Conservation (phyloP, 2,797 vertebrate species). For the Darevskia mixta region DNA sequence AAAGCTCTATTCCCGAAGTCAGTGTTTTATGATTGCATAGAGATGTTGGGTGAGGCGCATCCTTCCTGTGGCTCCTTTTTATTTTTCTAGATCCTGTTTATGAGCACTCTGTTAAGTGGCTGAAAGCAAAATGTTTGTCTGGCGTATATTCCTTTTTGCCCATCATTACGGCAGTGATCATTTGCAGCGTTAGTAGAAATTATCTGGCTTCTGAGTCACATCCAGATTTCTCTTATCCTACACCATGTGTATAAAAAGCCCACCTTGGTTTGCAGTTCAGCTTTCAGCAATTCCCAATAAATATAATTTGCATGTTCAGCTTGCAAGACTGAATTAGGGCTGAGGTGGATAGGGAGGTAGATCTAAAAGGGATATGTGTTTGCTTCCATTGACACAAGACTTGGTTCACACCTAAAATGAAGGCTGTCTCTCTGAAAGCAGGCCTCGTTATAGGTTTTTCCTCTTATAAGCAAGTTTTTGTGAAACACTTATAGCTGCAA, state of each 20-base stretch:
- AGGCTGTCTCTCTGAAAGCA: not conserved
- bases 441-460: not conserved
- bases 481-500: not conserved
- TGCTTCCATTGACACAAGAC: not conserved
- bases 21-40: not conserved
- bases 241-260: not conserved
- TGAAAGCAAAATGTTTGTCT: not conserved
- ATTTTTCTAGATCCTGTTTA: not conserved
- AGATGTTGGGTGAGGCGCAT: not conserved
- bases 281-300: not conserved
- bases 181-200: not conserved
- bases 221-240: not conserved
- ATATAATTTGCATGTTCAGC: not conserved
- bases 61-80: not conserved
- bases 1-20: not conserved
- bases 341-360: not conserved
- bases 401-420: not conserved
- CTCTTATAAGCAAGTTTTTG: not conserved
- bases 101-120: not conserved
- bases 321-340: not conserved
- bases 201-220: not conserved
- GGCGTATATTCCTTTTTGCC: too few relatives aligned
- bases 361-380: not conserved
- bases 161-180: not conserved
- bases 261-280: not conserved